Evolutionary conservation across 2,797 vertebrate genomes (phyloP).

Genomic region (Botia almorhae): DNA sequence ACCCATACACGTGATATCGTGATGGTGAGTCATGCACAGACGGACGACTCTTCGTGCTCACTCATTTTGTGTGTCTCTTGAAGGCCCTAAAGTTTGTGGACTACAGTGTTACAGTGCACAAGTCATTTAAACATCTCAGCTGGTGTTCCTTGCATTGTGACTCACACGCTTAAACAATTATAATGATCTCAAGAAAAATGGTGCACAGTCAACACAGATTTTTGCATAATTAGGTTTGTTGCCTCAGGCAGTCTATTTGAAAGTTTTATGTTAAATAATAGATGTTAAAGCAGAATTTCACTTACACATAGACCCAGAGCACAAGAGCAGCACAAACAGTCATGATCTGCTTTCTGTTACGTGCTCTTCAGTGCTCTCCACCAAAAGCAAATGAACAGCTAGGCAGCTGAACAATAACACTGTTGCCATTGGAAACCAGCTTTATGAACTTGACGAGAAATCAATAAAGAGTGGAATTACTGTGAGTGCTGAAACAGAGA

Average conservation of each 20-base stretch:
- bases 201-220: constrained; percentile 3
- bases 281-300: constrained; percentile 7
- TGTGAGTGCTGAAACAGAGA: not conserved
- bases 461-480: constrained; percentile 21
- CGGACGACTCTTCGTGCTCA: no score
- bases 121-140: constrained; percentile 22
- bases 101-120: not conserved
- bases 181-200: constrained; percentile 11
- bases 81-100: not conserved
- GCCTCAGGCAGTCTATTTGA: constrained; percentile 3
- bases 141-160: constrained; percentile 19
- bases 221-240: constrained; percentile 37
- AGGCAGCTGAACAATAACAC: constrained; percentile 24
- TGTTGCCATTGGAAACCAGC: constrained; percentile 39
- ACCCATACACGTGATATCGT: no score
- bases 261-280: constrained; percentile 24
- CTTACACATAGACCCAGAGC: not conserved
- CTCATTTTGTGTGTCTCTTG: not conserved
- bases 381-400: constrained; percentile 38
- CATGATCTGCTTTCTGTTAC: not conserved
- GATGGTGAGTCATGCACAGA: no score
- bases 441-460: constrained; percentile 38
- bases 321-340: not conserved
- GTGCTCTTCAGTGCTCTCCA: not conserved
- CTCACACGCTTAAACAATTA: constrained; percentile 35